phyloP scores from a whole-genome alignment of 2,797 vertebrate genomes.

The Falco peregrinus region DNA sequence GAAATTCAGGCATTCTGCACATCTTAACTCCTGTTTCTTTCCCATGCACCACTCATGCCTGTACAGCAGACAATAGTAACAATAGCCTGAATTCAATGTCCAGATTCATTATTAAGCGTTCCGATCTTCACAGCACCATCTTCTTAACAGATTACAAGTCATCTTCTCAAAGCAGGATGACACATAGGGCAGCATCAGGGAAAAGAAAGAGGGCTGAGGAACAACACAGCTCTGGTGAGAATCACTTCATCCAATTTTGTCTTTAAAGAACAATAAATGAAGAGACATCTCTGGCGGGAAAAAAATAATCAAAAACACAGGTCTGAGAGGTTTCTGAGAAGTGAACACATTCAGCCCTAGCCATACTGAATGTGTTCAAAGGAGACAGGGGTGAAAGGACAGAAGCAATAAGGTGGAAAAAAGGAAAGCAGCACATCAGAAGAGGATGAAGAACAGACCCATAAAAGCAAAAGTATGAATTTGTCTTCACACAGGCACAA shows the following conservation, averaged over 20 bases:
- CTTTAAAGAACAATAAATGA: conserved; percentile 62
- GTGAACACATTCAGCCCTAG: conserved; percentile 32
- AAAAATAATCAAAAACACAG: conserved; percentile 50
- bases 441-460: conserved; percentile 45
- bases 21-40: conserved; percentile 20
- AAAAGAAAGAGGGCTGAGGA: conserved; percentile 54
- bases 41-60: neutral
- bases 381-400: conserved; percentile 48
- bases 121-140: conserved; percentile 44
- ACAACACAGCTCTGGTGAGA: conserved; percentile 40
- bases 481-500: conserved; percentile 10
- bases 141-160: conserved; percentile 65
- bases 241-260: conserved; percentile 38
- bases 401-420: conserved; percentile 49
- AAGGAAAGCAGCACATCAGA: conserved; percentile 45
- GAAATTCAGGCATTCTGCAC: conserved; percentile 37
- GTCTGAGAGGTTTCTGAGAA: conserved; percentile 55
- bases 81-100: conserved; percentile 49
- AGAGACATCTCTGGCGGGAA: conserved; percentile 25
- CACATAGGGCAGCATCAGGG: conserved; percentile 37
- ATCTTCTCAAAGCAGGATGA: conserved; percentile 58
- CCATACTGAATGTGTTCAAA: conserved; percentile 47
- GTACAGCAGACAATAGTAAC: conserved; percentile 46
- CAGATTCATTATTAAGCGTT: conserved; percentile 48
- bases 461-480: conserved; percentile 30